Evolutionary conservation across 2,797 vertebrate species (phyloP).

Genomic region (Rhinogobio ventralis): DNA sequence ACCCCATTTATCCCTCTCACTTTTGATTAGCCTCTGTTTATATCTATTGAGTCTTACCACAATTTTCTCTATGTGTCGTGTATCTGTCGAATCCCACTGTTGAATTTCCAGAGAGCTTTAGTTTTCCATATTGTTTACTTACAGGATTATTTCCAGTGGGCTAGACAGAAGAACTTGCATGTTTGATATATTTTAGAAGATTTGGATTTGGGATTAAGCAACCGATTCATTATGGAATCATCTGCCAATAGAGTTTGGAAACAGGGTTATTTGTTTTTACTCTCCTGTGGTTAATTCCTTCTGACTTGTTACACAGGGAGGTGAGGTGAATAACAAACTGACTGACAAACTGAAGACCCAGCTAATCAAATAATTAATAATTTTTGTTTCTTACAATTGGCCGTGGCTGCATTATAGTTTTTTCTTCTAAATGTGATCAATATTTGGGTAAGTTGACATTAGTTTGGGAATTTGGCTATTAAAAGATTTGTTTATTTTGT

Average conservation of each 20-base stretch:
- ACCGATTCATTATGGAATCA: slow-evolving; percentile 39
- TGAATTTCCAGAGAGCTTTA: slow-evolving; percentile 16
- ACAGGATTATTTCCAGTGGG: slow-evolving; percentile 41
- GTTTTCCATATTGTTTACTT: slow-evolving; percentile 29
- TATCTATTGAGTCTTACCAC: slow-evolving; percentile 32
- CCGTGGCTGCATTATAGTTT: no score
- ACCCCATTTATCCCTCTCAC: slow-evolving; percentile 18
- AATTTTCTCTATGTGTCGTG: background rate
- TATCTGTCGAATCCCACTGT: slow-evolving; percentile 38
- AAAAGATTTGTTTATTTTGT: background rate
- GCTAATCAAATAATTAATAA: no score
- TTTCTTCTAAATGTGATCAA: no score
- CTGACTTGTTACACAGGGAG: background rate
- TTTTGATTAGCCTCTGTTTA: slow-evolving; percentile 52
- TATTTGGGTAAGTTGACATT: no score
- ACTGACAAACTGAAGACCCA: no score
- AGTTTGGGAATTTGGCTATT: background rate
- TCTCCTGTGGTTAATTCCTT: background rate
- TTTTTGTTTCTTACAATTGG: background rate
- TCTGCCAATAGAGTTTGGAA: background rate
- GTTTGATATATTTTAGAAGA: slow-evolving; percentile 39
- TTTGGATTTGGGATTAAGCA: slow-evolving; percentile 39
- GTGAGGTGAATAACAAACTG: no score
- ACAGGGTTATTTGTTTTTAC: background rate
- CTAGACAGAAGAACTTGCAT: slow-evolving; percentile 19